Percentiles rank a stretch among this genome's conserved stretches.
Conservation (phyloP, 2,113 vertebrate species). For the Acanthisitta chloris region DNA sequence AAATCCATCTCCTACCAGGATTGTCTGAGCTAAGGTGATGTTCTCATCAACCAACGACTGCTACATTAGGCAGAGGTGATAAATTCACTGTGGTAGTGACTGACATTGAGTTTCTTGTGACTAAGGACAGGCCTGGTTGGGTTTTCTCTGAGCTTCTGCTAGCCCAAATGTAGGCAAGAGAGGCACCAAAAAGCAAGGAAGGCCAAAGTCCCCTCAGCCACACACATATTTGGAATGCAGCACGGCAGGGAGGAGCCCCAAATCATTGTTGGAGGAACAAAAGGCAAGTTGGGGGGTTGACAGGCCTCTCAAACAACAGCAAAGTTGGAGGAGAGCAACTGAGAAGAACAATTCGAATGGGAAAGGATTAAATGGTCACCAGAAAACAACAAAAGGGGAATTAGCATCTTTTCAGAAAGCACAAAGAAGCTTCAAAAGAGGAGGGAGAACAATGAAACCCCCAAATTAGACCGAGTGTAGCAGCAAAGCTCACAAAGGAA, state of each 20-base stretch:
- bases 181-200: slow-evolving; percentile 6
- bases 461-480: slow-evolving; percentile 54
- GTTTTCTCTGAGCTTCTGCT: background rate
- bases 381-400: slow-evolving; percentile 59
- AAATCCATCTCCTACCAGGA: background rate
- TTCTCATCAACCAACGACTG: background rate
- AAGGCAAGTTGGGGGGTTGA: slow-evolving; percentile 51
- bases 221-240: slow-evolving; percentile 43
- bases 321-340: slow-evolving; percentile 26
- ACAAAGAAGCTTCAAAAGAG: slow-evolving; percentile 40
- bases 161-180: background rate
- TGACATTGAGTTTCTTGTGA: background rate
- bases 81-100: background rate
- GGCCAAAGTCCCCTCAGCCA: slow-evolving; percentile 34
- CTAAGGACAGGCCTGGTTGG: no score
- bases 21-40: background rate
- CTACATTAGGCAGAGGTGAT: background rate
- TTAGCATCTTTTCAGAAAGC: slow-evolving; percentile 63
- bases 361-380: slow-evolving; percentile 62
- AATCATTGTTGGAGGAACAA: slow-evolving; percentile 58
- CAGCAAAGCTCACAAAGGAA: slow-evolving; percentile 47
- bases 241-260: slow-evolving; percentile 36
- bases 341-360: slow-evolving; percentile 55
- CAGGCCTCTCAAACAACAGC: slow-evolving; percentile 53
- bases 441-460: slow-evolving; percentile 44